Evolutionary conservation across 2,888 invertebrate genomes (phyloP), one percentile per base, ranked within the genome.

Genomic region (Drosophila limbata): DNA sequence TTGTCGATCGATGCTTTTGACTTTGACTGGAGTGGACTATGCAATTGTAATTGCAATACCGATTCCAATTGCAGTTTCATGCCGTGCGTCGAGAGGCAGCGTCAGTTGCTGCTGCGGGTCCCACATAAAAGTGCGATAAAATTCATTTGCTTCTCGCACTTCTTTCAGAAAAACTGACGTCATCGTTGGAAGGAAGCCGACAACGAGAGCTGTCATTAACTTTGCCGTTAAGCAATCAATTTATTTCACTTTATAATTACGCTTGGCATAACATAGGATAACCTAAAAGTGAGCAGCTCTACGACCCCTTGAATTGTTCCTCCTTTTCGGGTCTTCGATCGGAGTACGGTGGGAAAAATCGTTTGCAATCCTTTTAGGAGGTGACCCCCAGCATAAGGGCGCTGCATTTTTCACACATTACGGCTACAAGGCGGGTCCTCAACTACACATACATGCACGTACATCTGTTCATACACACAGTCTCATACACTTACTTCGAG

Each of bases 201-300:
- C 44, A 44, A 53, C 64, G 66, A 39, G 59, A 39, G 69, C 82
- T 83, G 83, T 84, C 81, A 82, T 82, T 85, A 85, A 88, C 77
- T 84, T 78, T 71, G 79, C 79, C 79, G 82, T 79, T 79, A 75
- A 69, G 89, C 69, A 86, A 86, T 86, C 89, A 86, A 86, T 86
- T 86, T 84, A 87, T 82, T 89, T 89, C 78, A 88, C 73, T 86
- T 89, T 82, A 76, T 78, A 85, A 84, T 78, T 84, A 71, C 70
- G 31, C 31, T 17, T 52, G 10, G 39, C 25, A 28, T 3, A 19
- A 70, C 15, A 28, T 15, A 19, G 72, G 79, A 83, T 82, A 74
- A 80, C 77, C 77, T 70, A 73, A 73, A 85, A 84, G 88, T 79
- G 84, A 74, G 66, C 70, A 59, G 61, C 59, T 21, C 67, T 39